Evolutionary conservation across 2,113 vertebrate species (phyloP), one percentile per base, ranked within the genome.

Genomic region (Entosphenus tridentatus): DNA sequence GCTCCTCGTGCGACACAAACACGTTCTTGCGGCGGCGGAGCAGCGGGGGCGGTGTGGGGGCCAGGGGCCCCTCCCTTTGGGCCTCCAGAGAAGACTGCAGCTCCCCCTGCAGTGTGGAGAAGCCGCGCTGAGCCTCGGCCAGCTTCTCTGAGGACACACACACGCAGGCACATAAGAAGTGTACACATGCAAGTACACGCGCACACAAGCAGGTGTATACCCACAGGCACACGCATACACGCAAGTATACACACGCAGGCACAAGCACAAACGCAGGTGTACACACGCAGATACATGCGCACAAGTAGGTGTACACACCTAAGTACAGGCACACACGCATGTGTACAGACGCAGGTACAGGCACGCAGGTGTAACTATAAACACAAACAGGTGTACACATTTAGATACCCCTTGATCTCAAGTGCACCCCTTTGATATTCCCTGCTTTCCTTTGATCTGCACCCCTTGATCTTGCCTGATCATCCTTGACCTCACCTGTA

Each of bases 1-100:
- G 86, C 74, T 97, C 88, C 75, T 97, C 88, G 4, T 95, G 87
- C 68, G 87, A 95, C 76, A 93, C 82, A 80, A 97, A 91, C 78
- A 90, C 83, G 0, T 86, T 87, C 80, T 87, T 96, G 74, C 85
- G 82, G 73, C 86, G 86, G 56, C 83, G 85, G 39, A 80, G 84
- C 76, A 92, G 79, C 10, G 83, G 77, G 11, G 80, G 80, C 12
- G 81, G 80, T 13, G 76, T 84, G 10, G 83, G 77, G 11, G 80
- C 80, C 13, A 81, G 80, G 13, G 76, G 84, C 78, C 78, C 86
- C 80, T 97, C 92, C 11, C 83, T 86, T 79, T 96, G 89, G 1
- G 84, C 88, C 2, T 97, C 92, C 81, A 95, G 72, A 8, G 92
- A 91, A 1, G 89, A 89, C 69, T 96, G 92, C 72, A 97, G 79